Percentiles rank a stretch among this genome's conserved stretches.
phyloP scores from a whole-genome alignment of 2,113 vertebrate genomes.

The Dryoscopus gambensis region DNA sequence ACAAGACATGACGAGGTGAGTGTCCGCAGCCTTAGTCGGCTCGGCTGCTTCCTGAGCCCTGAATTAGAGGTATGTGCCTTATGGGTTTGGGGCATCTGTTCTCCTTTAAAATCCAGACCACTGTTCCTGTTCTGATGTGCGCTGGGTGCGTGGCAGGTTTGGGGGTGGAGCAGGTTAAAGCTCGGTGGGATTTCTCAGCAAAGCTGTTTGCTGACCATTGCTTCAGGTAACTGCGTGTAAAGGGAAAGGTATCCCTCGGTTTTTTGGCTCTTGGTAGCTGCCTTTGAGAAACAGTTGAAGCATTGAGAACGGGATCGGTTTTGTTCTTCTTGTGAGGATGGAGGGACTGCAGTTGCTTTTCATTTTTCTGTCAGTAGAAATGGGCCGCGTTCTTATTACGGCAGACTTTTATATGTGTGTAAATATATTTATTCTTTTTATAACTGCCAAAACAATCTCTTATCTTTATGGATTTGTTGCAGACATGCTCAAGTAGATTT shows the following conservation, averaged over 20 bases:
- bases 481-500: not conserved
- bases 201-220: not conserved
- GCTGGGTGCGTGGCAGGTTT: not conserved
- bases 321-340: not conserved
- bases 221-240: not conserved
- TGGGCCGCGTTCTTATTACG: not conserved
- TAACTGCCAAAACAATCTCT: not conserved
- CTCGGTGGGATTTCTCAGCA: fast-evolving
- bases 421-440: not conserved
- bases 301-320: not conserved
- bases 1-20: fast-evolving
- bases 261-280: not conserved
- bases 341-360: not conserved
- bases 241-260: fast-evolving
- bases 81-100: not conserved
- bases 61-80: fast-evolving
- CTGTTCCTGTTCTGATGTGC: not conserved
- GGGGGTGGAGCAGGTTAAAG: not conserved
- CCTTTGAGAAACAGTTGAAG: not conserved
- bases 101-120: not conserved
- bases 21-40: not conserved
- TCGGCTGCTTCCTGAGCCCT: not conserved
- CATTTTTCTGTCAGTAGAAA: not conserved
- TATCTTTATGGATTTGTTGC: slow-evolving; percentile 31
- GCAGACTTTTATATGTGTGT: not conserved